Evolutionary conservation across 2,113 vertebrate genomes (phyloP), one percentile per base, ranked within the genome.

Genomic region (Neogobius melanostomus): DNA sequence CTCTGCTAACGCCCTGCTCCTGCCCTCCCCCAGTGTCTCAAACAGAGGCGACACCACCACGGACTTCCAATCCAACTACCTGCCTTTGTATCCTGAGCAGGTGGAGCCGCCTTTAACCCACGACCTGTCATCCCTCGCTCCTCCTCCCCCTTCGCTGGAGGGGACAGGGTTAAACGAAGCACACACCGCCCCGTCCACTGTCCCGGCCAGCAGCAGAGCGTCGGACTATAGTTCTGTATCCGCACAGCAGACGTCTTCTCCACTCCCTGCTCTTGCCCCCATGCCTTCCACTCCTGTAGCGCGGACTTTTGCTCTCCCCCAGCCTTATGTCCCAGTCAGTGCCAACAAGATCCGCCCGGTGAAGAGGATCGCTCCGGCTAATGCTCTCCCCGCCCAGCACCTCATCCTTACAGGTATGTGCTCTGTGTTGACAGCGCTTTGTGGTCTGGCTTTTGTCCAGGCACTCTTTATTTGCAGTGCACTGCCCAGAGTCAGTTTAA

Each of bases 321-420:
- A 93, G 77, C 87, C 92, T 46, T 79, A 94, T 60, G 87, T 91
- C 74, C 64, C 93, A 61, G 69, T 88, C 15, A 77, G 77, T 68
- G 69, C 93, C 84, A 91, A 86, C 75, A 95, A 92, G 69, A 93
- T 90, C 80, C 94, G 94, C 61, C 92, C 94, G 42, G 89, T 94
- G 65, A 94, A 94, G 65, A 95, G 96, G 83, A 93, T 93, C 68
- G 94, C 94, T 77, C 93, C 95, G 72, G 95, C 94, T 70, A 89
- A 59, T 60, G 73, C 91, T 0, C 92, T 96, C 75, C 88, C 92
- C 4, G 61, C 90, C 0, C 52, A 90, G n/a, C 91, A 90, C 28
- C 85, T 93, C 64, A 88, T 92, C 76, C 82, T 93, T 49, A 81
- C 91, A 90, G 91, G 93, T 93, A 45, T 68, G 90, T 80, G 17